Base-by-base conservation (phyloP, 2,888 invertebrate genomes). In the Drosophila vallismaia region DNA sequence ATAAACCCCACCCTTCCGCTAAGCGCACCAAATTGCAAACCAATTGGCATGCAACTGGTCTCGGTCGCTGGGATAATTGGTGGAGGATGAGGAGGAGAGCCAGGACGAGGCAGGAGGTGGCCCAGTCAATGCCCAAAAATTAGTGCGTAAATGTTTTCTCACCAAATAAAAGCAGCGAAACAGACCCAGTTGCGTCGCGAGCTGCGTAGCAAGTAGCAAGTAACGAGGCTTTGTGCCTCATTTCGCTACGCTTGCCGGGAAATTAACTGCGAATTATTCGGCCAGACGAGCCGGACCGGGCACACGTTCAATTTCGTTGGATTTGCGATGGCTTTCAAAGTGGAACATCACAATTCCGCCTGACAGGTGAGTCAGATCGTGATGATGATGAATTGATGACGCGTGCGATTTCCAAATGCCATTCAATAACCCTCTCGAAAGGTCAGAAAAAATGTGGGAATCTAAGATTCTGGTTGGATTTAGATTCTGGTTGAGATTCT, bases 91-190 rank as follows among this genome's bases (percentile, higher is more conserved):
- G 75, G 78, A 51, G 74, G 54, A 64, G 68, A 9, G 4, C 31
- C 4, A 33, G 67, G 66, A 42, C 14, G 0, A 28, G 28, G 40
- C 26, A 7, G 14, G 33, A n/a, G 40, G 52, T 12, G 38, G 63
- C 38, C 52, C 63, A 62, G 63, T 64, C 63, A 62, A 57, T 64
- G 71, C 53, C 75, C 77, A 77, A 74, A 88, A 88, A 88, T 89
- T 86, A 87, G 89, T 88, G 88, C 88, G 90, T 88, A 90, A 90
- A 90, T 90, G 90, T 90, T 90, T 90, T 90, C 90, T 89, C 90
- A 90, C 89, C 89, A 90, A 90, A 90, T 88, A 90, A 89, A 90
- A 81, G 76, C 50, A 48, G 53, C 56, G 49, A 46, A 48, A 50
- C 48, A 54, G 38, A 55, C 33, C 48, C 49, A 62, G 51, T 44